A percentile compares a stretch with the other conserved stretches of the same genome.
phyloP scores from a whole-genome alignment of 2,888 invertebrate genomes.

The Oconnorella tubifera region DNA sequence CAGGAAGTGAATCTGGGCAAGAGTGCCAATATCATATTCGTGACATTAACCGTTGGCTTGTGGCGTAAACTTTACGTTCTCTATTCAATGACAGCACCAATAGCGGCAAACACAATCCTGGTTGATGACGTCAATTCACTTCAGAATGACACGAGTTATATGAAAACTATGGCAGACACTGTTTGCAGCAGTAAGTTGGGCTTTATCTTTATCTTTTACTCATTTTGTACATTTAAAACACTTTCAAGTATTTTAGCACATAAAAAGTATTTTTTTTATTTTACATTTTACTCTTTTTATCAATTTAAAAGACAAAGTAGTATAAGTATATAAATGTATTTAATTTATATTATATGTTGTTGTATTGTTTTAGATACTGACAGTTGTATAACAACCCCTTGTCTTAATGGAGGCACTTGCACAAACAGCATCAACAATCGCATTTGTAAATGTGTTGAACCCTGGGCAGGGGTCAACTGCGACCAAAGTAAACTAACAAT shows the following conservation, averaged over 20 bases:
- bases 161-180: not conserved
- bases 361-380: constrained; percentile 24
- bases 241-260: not conserved
- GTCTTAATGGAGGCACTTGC: constrained; percentile 40
- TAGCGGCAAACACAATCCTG: constrained; percentile 24
- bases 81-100: constrained; percentile 35
- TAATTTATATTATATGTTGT: not conserved
- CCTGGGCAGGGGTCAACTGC: constrained; percentile 46
- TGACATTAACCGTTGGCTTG: constrained; percentile 19
- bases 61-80: constrained; percentile 19
- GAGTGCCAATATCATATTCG: not conserved
- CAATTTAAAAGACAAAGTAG: not conserved
- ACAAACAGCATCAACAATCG: constrained; percentile 47
- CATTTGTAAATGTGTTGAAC: constrained; percentile 44
- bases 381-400: constrained; percentile 21
- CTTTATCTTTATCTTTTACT: not conserved
- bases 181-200: constrained; percentile 41
- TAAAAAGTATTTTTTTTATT: not conserved
- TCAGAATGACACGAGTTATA: no score
- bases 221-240: not conserved
- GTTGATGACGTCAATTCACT: constrained; percentile 7
- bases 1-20: not conserved
- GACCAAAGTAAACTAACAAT: no score
- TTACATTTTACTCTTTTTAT: not conserved
- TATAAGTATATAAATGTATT: not conserved